Evolutionary conservation across 1,140 invertebrate genomes (phyloP), one percentile per base, ranked within the genome.

Genomic region (Drosophila pachea): DNA sequence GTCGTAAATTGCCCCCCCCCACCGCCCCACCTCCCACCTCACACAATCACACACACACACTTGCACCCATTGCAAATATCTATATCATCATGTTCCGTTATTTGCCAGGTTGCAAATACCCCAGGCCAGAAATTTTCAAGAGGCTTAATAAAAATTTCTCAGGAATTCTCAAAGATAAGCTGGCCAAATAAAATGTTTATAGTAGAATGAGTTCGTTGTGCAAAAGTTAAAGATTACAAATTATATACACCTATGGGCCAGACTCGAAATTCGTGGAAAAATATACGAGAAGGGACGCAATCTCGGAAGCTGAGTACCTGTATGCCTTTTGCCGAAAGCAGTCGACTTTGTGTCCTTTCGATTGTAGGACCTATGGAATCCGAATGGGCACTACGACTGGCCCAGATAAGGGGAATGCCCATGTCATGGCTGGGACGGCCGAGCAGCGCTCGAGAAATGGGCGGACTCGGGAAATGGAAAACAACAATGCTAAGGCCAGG

Each of bases 111-210:
- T 9, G 11, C 16, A 47, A 47, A 47, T 47, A 31, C 12, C 7
- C 12, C 5, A 43, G 6, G 9, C 9, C 14, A 2, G 32, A 47
- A 47, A 38, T 47, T 11, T 9, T 32, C 38, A 64, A 38, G n/a
- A 36, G 52, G n/a, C 8, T 58, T 29, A 11, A 11, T 38, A 64
- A 48, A 55, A 32, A 64, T 42, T 65, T 65, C 53, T 43, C 29
- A n/a, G 48, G 64, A 67, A 67, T 53, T 60, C 2, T n/a, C 2
- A 29, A 6, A 49, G 63, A 65, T 58, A 65, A 58, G 42, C 9
- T 14, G 11, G 35, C 9, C 11, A 45, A 58, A 58, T 66, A 59
- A 42, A 32, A 50, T 14, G n/a, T 33, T 32, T 42, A 12, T 31
- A 31, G 7, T 2, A 12, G 11, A 22, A 22, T 22, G 22, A 22